phyloP scores from a whole-genome alignment of 2,797 vertebrate species.

The Crax fasciolata region DNA sequence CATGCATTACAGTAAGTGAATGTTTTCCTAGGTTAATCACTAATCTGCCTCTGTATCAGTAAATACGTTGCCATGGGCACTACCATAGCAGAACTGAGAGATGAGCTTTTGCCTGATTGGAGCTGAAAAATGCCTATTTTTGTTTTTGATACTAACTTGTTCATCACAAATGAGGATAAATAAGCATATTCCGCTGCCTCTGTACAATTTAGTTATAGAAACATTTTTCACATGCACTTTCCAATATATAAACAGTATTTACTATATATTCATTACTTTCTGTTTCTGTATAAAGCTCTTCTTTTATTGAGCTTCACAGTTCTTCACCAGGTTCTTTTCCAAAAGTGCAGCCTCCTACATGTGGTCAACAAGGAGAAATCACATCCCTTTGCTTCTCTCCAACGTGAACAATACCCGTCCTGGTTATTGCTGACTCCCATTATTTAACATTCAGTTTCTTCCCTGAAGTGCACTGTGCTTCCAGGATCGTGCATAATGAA shows the following conservation, averaged over 20 bases:
- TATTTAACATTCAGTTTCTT: constrained; percentile 19
- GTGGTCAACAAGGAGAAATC: not conserved
- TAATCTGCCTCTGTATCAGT: not conserved
- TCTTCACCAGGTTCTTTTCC: constrained; percentile 13
- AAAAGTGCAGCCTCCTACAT: not conserved
- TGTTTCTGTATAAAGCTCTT: not conserved
- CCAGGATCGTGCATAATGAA: not conserved
- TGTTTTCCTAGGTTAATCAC: constrained; percentile 28
- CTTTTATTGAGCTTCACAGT: not conserved
- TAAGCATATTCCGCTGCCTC: not conserved
- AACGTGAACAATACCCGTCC: not conserved
- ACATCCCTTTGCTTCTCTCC: not conserved
- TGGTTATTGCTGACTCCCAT: not conserved
- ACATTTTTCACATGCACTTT: not conserved
- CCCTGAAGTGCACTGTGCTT: not conserved
- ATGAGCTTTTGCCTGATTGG: constrained; percentile 45
- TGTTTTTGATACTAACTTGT: constrained; percentile 21
- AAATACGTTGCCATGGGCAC: constrained; percentile 67
- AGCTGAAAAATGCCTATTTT: constrained; percentile 58
- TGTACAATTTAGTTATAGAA: constrained; percentile 26
- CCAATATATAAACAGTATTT: constrained; percentile 18
- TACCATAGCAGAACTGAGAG: constrained; percentile 20
- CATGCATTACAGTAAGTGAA: not conserved
- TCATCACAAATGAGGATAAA: constrained; percentile 51
- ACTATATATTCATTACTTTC: not conserved